Base-by-base conservation (phyloP, 1,140 invertebrate species). In the Asobara japonica region DNA sequence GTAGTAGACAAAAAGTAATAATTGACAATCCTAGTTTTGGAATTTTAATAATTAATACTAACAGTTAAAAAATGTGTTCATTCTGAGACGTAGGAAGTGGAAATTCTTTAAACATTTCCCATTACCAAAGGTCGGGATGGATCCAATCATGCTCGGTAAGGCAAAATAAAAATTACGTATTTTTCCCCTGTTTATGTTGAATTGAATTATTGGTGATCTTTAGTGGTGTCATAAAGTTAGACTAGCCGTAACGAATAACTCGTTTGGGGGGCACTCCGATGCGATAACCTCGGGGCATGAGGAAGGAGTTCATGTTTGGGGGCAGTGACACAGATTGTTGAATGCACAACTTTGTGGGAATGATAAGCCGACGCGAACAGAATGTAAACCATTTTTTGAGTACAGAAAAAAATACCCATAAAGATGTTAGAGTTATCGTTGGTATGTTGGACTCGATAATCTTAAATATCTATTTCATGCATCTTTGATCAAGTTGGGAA, bases 71-170 rank as follows among this genome's bases (percentile, higher is more conserved):
- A n/a, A n/a, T n/a, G n/a, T n/a, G n/a, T n/a, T n/a, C n/a, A n/a
- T n/a, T n/a, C n/a, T n/a, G n/a, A n/a, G n/a, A n/a, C n/a, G n/a
- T 38, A 38, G 7, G n/a, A 38, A 27, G 22, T 61, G 4, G 27
- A 30, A 29, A 27, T 7, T 22, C 56, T 7, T 61, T 8, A 2
- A 18, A 2, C 18, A 29, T 72, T 61, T 13, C 11, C 5, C n/a
- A 16, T 45, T 45, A 45, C 41, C 41, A 16, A 45, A 13, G 41
- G 13, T 16, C 5, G 41, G n/a, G 65, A 87, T 87, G 85, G 84
- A 87, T 80, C 79, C 85, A 20, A 84, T 85, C 61, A 78, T 85
- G 67, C 69, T 84, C 76, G 85, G 85, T 87, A 76, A 86, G 84
- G 72, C 5, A 3, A 61, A 16, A 2, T 41, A 41, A 41, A 25